These are phyloP conservation scores for Fragum sueziense DNA, from an alignment of 2,888 invertebrate genomes.

Conservation along the genomic window DNA sequence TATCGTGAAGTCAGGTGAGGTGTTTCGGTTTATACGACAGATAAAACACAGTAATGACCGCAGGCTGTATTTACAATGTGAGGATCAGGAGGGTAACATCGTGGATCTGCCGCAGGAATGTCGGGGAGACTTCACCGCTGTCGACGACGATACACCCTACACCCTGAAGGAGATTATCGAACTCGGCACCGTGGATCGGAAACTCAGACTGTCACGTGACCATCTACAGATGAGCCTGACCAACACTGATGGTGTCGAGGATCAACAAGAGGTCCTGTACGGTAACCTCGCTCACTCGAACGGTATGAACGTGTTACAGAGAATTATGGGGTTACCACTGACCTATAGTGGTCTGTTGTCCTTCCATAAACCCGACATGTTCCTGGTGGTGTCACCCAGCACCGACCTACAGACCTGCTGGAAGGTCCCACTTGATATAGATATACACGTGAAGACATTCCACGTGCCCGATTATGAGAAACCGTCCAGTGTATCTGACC, in stretches of 20 bases:
- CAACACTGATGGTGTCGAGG: constrained; percentile 23
- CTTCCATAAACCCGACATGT: constrained; percentile 67
- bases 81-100: constrained; percentile 66
- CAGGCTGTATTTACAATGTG: constrained; percentile 66
- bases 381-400: constrained; percentile 66
- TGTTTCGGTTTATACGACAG: constrained; percentile 67
- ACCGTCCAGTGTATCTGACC: constrained; percentile 19
- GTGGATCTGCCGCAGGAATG: constrained; percentile 66
- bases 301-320: constrained; percentile 38
- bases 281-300: constrained; percentile 57
- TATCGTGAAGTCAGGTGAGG: constrained; percentile 70
- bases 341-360: constrained; percentile 67
- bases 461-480: constrained; percentile 47
- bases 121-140: constrained; percentile 69
- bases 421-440: constrained; percentile 67
- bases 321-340: constrained; percentile 66
- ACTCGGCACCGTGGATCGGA: constrained; percentile 68
- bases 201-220: constrained; percentile 64
- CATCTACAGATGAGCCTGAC: constrained; percentile 48
- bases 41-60: constrained; percentile 57
- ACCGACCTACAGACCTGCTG: constrained; percentile 65
- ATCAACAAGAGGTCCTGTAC: constrained; percentile 42
- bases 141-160: constrained; percentile 66
- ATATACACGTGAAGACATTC: constrained; percentile 53
- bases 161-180: constrained; percentile 69